A percentile compares a stretch with the other conserved stretches of the same genome.
These are phyloP conservation scores for Porites lutea DNA, from an alignment of 64 coral and sea anemone species.

Conservation along the genomic window DNA sequence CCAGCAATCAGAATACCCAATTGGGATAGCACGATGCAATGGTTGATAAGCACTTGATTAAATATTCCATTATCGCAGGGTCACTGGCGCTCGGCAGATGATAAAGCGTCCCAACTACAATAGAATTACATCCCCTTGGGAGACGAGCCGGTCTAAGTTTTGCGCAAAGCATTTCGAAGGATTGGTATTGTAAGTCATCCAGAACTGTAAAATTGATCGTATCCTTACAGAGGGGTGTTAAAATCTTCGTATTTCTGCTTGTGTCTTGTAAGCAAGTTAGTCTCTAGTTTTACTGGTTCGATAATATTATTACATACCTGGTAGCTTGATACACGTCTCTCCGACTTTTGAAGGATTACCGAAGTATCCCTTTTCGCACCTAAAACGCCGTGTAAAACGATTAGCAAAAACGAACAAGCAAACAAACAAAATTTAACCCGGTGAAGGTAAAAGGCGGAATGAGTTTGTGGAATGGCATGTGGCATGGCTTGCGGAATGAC, in stretches of 20 bases:
- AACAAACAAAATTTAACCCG: no score
- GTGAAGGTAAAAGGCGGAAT: no score
- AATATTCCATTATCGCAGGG: conserved; percentile 24
- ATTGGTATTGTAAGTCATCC: conserved; percentile 5
- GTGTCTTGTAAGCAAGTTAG: no score
- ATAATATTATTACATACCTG: conserved; percentile 71
- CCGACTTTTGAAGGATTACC: conserved; percentile 84
- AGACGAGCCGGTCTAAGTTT: conserved; percentile 28
- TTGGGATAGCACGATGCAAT: neutral
- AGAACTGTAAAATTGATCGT: conserved; percentile 23
- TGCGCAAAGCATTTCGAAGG: conserved; percentile 29
- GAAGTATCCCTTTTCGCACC: conserved; percentile 81
- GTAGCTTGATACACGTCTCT: conserved; percentile 87
- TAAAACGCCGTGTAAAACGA: conserved; percentile 14
- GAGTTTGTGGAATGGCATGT: no score
- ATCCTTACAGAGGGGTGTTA: neutral
- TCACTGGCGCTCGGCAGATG: neutral
- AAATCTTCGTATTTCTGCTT: neutral
- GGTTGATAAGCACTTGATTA: conserved; percentile 25
- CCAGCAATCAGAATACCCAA: no score
- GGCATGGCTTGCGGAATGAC: no score
- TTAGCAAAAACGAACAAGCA: neutral
- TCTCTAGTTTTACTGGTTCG: neutral
- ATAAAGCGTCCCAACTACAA: neutral
- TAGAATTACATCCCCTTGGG: conserved; percentile 36